Evolutionary conservation across 2,888 invertebrate species (phyloP).

Genomic region (Colostygia pectinataria): DNA sequence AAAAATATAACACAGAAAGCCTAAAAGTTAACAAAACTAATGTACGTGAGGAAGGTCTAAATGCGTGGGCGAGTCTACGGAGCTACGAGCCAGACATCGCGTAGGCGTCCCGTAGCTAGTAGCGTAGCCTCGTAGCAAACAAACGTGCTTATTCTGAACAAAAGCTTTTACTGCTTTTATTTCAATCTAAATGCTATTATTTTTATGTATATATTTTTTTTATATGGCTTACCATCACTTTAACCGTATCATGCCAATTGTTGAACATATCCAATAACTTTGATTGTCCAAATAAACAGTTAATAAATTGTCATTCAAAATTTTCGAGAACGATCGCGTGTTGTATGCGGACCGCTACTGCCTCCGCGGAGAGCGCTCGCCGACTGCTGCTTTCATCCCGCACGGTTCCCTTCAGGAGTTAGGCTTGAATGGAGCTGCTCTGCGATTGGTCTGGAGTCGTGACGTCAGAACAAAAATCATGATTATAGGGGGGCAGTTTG

Average conservation of each 20-base stretch:
- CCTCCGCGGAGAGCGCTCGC: constrained; percentile 60
- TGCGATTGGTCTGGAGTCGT: constrained; percentile 84
- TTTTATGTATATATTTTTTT: constrained; percentile 4
- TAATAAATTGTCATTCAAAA: constrained; percentile 14
- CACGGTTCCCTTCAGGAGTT: constrained; percentile 81
- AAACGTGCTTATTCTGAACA: constrained; percentile 50
- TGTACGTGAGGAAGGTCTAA: constrained; percentile 43
- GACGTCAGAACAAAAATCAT: constrained; percentile 88
- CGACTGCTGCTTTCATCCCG: constrained; percentile 75
- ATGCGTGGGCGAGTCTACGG: constrained; percentile 78
- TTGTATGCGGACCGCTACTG: constrained; percentile 37
- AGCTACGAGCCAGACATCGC: constrained; percentile 71
- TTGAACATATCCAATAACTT: constrained; percentile 22
- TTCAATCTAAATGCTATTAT: constrained; percentile 3
- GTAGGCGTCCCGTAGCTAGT: constrained; percentile 71
- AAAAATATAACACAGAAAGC: background rate
- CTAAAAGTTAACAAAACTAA: constrained; percentile 26
- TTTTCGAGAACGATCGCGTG: constrained; percentile 3
- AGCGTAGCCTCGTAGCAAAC: constrained; percentile 59
- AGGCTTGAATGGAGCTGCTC: constrained; percentile 86
- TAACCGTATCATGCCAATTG: constrained; percentile 14
- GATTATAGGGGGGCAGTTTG: constrained; percentile 78
- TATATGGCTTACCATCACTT: constrained; percentile 34
- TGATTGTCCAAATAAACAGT: constrained; percentile 13
- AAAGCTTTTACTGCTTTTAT: constrained; percentile 6